Percentiles rank a stretch among this genome's conserved stretches.
Conservation (phyloP, 2,113 vertebrate species). For the human (Homo sapiens) region GRCh38 chr16:72292501-72293000, state of each 20-base stretch:
- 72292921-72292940: conserved; percentile 26
- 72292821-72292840: conserved; percentile 6
- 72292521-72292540: neutral
- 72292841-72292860: neutral
- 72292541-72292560: neutral
- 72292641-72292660: neutral
- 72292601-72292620: neutral
- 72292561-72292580: conserved; percentile 34
- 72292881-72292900: conserved; percentile 21
- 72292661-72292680: neutral
- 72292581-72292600: conserved; percentile 3
- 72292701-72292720: neutral
- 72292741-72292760: conserved; percentile 13
- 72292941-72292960: neutral
- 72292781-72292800: neutral
- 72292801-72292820: conserved; percentile 25
- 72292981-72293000: neutral
- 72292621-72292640: neutral
- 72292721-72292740: conserved; percentile 25
- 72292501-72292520: neutral
- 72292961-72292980: conserved; percentile 30
- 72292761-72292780: conserved; percentile 31
- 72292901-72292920: conserved; percentile 23
- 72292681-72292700: neutral
- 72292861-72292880: conserved; percentile 26